These are phyloP conservation scores for Rhinolophus ferrumequinum DNA, from an alignment of 2,113 vertebrate genomes.

Conservation along the genomic window DNA sequence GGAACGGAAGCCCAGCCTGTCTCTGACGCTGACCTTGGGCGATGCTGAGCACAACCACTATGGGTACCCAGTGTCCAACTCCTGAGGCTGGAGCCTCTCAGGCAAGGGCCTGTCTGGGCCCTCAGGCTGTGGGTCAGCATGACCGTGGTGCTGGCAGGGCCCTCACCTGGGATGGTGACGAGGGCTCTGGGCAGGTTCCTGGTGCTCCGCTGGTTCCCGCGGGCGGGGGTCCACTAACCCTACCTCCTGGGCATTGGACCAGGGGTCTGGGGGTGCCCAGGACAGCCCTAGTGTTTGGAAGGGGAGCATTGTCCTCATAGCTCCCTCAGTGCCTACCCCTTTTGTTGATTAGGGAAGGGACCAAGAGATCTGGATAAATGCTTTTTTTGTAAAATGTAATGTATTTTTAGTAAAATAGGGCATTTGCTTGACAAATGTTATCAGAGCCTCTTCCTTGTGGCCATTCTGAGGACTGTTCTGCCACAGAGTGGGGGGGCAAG, in stretches of 20 bases:
- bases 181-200: neutral
- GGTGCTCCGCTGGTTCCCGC: neutral
- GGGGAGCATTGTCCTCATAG: neutral
- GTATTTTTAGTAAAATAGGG: constrained; percentile 26
- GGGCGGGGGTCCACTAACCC: too few relatives aligned
- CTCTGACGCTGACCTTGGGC: constrained; percentile 82
- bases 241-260: neutral
- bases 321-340: neutral
- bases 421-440: neutral
- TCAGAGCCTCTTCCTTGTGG: neutral
- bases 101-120: neutral
- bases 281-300: neutral
- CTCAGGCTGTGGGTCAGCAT: neutral
- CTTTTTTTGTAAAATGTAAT: constrained; percentile 1
- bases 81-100: neutral
- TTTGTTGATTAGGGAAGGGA: neutral
- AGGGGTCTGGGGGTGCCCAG: neutral
- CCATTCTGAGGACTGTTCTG: neutral
- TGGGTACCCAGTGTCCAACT: constrained; percentile 81
- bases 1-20: constrained; percentile 90
- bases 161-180: neutral
- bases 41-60: constrained; percentile 92
- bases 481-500: neutral
- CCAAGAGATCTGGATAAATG: neutral
- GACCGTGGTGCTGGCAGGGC: neutral